These are phyloP conservation scores for Epizoanthus ramosus DNA, from an alignment of 92 coral and sea anemone genomes.

Conservation along the genomic window DNA sequence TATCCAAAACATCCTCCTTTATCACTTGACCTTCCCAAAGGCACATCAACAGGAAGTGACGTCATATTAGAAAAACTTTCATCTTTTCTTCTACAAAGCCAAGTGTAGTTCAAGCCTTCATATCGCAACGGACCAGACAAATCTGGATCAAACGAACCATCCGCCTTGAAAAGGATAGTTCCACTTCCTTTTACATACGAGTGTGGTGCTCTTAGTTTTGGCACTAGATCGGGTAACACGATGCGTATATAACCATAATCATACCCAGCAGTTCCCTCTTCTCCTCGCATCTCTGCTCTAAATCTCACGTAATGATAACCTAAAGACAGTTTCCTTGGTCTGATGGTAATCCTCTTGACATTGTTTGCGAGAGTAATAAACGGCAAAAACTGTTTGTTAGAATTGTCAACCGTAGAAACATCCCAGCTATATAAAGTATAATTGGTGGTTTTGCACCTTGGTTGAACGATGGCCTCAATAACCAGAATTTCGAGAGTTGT, in stretches of 20 bases:
- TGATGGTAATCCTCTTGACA: conserved; percentile 38
- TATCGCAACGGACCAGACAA: conserved; percentile 15
- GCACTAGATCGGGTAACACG: conserved; percentile 67
- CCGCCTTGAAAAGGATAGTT: conserved; percentile 53
- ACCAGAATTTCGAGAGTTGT: conserved; percentile 49
- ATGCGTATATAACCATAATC: conserved; percentile 75
- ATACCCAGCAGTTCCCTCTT: conserved; percentile 72
- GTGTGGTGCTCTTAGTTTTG: conserved; percentile 54
- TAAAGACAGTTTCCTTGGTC: conserved; percentile 43
- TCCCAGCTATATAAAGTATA: conserved; percentile 62
- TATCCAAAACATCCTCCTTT: conserved; percentile 86
- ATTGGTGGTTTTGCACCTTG: conserved; percentile 59
- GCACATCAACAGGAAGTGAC: conserved; percentile 59
- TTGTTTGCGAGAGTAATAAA: conserved; percentile 48
- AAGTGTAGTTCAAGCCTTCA: conserved; percentile 55
- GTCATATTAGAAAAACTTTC: conserved; percentile 61
- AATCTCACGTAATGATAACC: conserved; percentile 67
- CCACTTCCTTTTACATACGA: conserved; percentile 70
- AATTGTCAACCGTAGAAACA: conserved; percentile 44
- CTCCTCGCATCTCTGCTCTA: conserved; percentile 67
- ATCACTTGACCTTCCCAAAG: conserved; percentile 44
- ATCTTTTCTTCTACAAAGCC: conserved; percentile 72
- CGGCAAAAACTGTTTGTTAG: conserved; percentile 51
- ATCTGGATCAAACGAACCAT: conserved; percentile 71
- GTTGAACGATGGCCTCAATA: conserved; percentile 49